Evolutionary conservation across 2,113 vertebrate genomes (phyloP).

Genomic region (Actenoides lindsayi): DNA sequence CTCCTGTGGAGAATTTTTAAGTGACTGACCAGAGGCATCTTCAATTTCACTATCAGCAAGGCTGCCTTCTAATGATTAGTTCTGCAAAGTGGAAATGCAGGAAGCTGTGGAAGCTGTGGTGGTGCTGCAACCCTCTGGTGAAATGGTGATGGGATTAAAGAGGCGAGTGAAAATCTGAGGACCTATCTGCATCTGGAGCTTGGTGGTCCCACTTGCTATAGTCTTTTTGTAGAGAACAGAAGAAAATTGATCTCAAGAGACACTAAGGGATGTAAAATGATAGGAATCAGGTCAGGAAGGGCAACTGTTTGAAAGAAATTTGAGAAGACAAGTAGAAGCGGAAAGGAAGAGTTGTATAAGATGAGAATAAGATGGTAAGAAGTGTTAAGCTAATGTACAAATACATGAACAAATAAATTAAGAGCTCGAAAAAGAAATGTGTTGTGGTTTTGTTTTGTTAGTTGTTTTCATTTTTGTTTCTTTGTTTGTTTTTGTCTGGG

Average conservation of each 20-base stretch:
- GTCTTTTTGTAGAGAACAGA: background rate
- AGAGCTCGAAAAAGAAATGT: background rate
- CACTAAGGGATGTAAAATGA: background rate
- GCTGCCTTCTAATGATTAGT: background rate
- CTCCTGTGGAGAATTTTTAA: background rate
- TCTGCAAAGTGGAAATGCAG: background rate
- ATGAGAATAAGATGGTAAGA: background rate
- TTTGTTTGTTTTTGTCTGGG: background rate
- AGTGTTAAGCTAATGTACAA: background rate
- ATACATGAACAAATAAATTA: background rate
- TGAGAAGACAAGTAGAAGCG: background rate
- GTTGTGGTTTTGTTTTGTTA: background rate
- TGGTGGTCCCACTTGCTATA: background rate
- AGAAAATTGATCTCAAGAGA: background rate
- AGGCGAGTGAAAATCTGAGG: background rate
- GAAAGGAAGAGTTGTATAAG: background rate
- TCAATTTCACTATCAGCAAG: fast-evolving
- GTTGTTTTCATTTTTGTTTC: background rate
- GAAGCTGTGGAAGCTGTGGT: background rate
- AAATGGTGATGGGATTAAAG: background rate
- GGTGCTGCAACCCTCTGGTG: background rate
- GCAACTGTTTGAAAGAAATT: background rate
- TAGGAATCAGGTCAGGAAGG: background rate
- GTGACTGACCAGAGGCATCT: background rate
- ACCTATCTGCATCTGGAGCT: background rate